Evolutionary conservation across 2,888 invertebrate species (phyloP).

Genomic region (Xanthorhoe designata): DNA sequence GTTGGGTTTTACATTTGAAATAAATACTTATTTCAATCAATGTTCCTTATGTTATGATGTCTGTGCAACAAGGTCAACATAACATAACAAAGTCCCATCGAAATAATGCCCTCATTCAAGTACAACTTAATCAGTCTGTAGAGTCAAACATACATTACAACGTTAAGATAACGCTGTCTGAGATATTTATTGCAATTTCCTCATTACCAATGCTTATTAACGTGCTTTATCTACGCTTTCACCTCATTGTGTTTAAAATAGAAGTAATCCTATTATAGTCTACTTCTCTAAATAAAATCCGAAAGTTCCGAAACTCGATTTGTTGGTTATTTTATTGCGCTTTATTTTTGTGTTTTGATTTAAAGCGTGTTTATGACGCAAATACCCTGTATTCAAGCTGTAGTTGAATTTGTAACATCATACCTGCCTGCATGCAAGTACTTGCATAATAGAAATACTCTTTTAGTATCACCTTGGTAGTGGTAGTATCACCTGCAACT

Average conservation of each 20-base stretch:
- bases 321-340: too few relatives aligned
- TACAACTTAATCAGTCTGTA: constrained; percentile 18
- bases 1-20: too few relatives aligned
- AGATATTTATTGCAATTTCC: constrained; percentile 37
- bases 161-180: constrained; percentile 22
- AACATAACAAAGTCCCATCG: neutral
- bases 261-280: neutral
- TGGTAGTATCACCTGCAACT: too few relatives aligned
- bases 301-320: neutral
- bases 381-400: too few relatives aligned
- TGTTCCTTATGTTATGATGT: neutral
- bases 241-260: neutral
- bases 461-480: too few relatives aligned
- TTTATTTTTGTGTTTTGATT: too few relatives aligned
- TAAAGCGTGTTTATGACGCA: too few relatives aligned
- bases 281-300: neutral
- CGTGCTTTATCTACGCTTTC: constrained; percentile 17
- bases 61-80: neutral
- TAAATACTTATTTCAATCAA: neutral
- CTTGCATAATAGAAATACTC: too few relatives aligned
- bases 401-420: too few relatives aligned
- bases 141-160: constrained; percentile 34
- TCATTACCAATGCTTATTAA: constrained; percentile 17
- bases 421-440: too few relatives aligned
- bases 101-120: constrained; percentile 16